Evolutionary conservation across 2,888 invertebrate genomes (phyloP).

Genomic region (Leuctra nigra): DNA sequence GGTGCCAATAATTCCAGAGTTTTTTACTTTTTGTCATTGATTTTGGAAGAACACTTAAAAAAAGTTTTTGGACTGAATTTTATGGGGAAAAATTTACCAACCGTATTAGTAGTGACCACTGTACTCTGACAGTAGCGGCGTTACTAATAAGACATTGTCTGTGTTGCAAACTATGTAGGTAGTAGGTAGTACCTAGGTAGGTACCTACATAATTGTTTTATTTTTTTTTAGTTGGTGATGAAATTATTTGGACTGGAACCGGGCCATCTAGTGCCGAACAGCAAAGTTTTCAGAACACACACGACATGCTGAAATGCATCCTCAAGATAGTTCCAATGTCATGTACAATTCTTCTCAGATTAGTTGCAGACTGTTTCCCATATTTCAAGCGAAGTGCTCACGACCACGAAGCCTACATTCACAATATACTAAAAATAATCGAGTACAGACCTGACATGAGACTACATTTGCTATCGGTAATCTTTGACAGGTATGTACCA

Average conservation of each 20-base stretch:
- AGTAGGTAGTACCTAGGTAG: too few relatives aligned
- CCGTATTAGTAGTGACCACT: too few relatives aligned
- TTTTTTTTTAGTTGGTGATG: conserved; percentile 39
- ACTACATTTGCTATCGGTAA: conserved; percentile 61
- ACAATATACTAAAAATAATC: conserved; percentile 69
- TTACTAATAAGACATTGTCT: too few relatives aligned
- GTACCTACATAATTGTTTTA: neutral
- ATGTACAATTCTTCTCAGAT: conserved; percentile 58
- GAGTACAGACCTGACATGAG: conserved; percentile 66
- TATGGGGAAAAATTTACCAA: too few relatives aligned
- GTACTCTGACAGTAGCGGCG: too few relatives aligned
- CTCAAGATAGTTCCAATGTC: conserved; percentile 55
- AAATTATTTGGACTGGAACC: conserved; percentile 53
- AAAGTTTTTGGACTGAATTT: too few relatives aligned
- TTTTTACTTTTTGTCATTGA: too few relatives aligned
- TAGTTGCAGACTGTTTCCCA: conserved; percentile 62
- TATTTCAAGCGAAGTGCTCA: conserved; percentile 64
- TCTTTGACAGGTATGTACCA: conserved; percentile 67
- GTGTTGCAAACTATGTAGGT: too few relatives aligned
- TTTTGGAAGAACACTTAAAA: too few relatives aligned
- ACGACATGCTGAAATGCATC: conserved; percentile 46
- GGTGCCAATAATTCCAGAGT: too few relatives aligned
- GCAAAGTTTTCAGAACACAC: conserved; percentile 55
- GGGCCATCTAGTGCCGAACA: conserved; percentile 49
- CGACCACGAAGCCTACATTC: conserved; percentile 65